Evolutionary conservation across 2,797 vertebrate species (phyloP).

Genomic region (Stomatorhinus walkeri): DNA sequence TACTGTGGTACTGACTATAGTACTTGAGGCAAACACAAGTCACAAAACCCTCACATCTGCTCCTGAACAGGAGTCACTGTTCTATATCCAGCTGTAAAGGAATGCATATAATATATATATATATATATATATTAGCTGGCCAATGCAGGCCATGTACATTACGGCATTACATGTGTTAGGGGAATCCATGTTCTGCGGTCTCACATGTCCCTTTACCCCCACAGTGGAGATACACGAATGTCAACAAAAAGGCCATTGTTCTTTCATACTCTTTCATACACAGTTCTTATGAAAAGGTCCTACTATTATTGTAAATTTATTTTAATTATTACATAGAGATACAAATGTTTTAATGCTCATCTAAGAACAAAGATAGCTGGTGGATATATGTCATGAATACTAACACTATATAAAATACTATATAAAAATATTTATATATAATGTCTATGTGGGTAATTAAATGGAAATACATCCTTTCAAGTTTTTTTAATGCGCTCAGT

Average conservation of each 20-base stretch:
- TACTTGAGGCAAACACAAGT: not conserved
- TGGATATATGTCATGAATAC: not conserved
- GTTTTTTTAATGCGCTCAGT: not conserved
- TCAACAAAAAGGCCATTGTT: not conserved
- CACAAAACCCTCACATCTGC: not conserved
- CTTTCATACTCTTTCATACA: not conserved
- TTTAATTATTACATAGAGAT: not conserved
- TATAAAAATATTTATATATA: not conserved
- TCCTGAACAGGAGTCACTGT: not conserved
- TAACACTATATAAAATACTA: not conserved
- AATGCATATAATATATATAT: not conserved
- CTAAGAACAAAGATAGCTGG: not conserved
- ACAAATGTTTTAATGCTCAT: not conserved
- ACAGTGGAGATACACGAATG: not conserved
- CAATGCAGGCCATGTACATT: not conserved
- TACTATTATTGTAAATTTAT: not conserved
- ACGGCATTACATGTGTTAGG: not conserved
- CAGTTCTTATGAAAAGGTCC: not conserved
- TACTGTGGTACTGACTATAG: not conserved
- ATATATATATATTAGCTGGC: not conserved
- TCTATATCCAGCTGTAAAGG: not conserved
- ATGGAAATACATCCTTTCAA: not conserved
- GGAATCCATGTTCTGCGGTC: not conserved
- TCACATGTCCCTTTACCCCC: not conserved
- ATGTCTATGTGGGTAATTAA: not conserved